Conservation (phyloP, 2,113 vertebrate genomes). For the Ceyx margarethae region DNA sequence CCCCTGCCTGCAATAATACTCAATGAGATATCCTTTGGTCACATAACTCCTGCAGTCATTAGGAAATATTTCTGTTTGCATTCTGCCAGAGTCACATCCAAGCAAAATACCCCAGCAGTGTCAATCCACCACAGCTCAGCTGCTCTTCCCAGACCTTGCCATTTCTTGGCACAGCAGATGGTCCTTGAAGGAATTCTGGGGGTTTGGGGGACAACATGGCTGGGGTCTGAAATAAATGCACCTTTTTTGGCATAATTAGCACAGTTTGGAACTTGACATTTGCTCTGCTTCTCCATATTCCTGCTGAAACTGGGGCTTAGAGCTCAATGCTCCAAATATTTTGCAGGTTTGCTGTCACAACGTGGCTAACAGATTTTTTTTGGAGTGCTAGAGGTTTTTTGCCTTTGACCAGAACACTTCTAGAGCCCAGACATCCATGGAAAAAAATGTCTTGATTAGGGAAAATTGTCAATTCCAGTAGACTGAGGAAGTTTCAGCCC, state of each 20-base stretch:
- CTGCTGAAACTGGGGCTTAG: background rate
- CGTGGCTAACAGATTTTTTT: background rate
- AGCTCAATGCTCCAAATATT: background rate
- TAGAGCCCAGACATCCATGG: background rate
- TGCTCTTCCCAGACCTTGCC: background rate
- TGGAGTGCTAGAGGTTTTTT: background rate
- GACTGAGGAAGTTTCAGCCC: background rate
- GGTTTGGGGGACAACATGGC: accelerated
- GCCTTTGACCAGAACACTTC: accelerated
- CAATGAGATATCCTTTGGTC: background rate
- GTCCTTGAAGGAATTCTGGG: background rate
- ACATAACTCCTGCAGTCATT: background rate
- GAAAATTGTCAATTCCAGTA: background rate
- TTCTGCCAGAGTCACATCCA: no score
- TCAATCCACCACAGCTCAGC: background rate
- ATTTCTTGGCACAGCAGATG: background rate
- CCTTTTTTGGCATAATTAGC: background rate
- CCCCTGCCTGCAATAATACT: background rate
- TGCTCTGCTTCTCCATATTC: background rate
- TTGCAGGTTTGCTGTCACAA: background rate
- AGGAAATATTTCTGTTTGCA: background rate
- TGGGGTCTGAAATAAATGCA: background rate
- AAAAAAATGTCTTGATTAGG: background rate
- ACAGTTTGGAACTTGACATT: background rate
- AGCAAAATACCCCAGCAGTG: background rate